Conservation (phyloP, 2,113 vertebrate genomes). For the Melanotaenia duboulayi region DNA sequence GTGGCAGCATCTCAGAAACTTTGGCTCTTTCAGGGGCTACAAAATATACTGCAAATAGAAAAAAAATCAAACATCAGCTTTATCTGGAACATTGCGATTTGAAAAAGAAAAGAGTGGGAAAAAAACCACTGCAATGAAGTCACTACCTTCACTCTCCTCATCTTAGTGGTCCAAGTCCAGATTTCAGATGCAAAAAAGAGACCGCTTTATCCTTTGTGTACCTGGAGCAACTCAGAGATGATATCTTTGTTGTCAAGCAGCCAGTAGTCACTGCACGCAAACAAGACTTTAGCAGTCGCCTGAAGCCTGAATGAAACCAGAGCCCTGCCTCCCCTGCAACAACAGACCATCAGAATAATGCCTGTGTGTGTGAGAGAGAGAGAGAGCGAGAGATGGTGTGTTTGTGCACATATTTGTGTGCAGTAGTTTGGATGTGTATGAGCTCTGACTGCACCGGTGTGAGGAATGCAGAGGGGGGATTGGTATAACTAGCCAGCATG, state of each 20-base stretch:
- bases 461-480: slow-evolving; percentile 65
- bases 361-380: slow-evolving; percentile 20
- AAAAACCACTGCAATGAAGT: not conserved
- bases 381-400: not conserved
- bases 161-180: slow-evolving; percentile 10
- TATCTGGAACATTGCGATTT: not conserved
- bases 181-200: slow-evolving; percentile 31
- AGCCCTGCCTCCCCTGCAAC: slow-evolving; percentile 72
- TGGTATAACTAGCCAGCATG: slow-evolving; percentile 67
- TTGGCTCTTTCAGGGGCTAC: not conserved
- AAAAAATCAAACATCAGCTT: not conserved
- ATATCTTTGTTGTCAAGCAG: slow-evolving; percentile 65
- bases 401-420: slow-evolving; percentile 44
- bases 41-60: not conserved
- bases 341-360: slow-evolving; percentile 62
- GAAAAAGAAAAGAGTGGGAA: not conserved
- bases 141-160: not conserved
- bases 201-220: slow-evolving; percentile 31
- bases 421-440: slow-evolving; percentile 44
- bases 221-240: slow-evolving; percentile 64
- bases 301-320: slow-evolving; percentile 81
- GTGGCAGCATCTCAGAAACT: not conserved
- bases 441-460: slow-evolving; percentile 52
- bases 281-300: slow-evolving; percentile 71
- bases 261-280: slow-evolving; percentile 63